Evolutionary conservation across 2,888 invertebrate genomes (phyloP), one percentile per base, ranked within the genome.

Genomic region (Temnothorax unifasciatus): DNA sequence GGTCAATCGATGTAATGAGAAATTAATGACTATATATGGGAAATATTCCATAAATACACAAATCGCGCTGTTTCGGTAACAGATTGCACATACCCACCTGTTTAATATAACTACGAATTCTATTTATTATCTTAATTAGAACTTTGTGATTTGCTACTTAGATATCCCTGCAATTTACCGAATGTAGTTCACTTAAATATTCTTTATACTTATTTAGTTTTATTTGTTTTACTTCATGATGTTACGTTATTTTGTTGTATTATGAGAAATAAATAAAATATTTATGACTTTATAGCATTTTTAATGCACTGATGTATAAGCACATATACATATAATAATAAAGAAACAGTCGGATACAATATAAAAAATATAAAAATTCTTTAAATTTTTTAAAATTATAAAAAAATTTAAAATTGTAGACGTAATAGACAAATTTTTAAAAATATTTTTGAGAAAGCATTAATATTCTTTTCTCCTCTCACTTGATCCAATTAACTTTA

Each of bases 11-110:
- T 87, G 82, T 87, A 90, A 92, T 89, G 87, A 88, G 86, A 90
- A 90, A 87, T 92, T 91, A 92, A 92, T 91, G 88, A 84, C 84
- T 86, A 86, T 86, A 86, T 82, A 86, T 82, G 52, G 15, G 86
- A 92, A 89, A 91, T 90, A 91, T 90, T 87, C 83, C 77, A 82
- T 87, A 90, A 89, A 91, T 86, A 89, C 87, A 85, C 86, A 85
- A 63, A 41, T 41, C 77, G 59, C 71, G 47, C 3, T 73, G 8
- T 57, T 52, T 41, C 52, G 29, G 1, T 6, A 71, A 71, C 25
- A 21, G 71, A 50, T 59, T 18, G 47, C 6, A 0, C 13, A 18
- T 38, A 13, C 0, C 18, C 18, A 15, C 0, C 18, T 52, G 18
- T 59, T 71, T 38, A 44, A 71, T 34, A 71, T 34, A 57, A 57